Base-by-base conservation (phyloP, 2,113 vertebrate species). In the Pomatorhinus ruficollis region DNA sequence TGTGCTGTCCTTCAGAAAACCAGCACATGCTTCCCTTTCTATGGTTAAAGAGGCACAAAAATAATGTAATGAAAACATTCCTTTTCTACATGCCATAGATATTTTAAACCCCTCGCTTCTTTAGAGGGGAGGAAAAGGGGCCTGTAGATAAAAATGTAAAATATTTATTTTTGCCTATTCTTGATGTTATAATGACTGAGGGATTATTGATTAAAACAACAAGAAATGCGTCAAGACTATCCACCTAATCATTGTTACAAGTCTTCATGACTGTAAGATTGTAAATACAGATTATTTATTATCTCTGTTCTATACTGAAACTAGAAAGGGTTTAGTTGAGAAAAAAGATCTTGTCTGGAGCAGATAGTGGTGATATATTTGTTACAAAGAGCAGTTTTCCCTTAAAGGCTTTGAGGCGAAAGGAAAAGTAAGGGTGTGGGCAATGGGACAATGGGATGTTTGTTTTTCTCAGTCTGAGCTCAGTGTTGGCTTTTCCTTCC, bases 271-370 rank as follows among this genome's bases (percentile, higher is more conserved):
- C 95, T 98, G 95, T 97, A 97, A 97, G 96, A 98, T 97, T 98
- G 98, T 98, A 98, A 98, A 98, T 98, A 98, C 93, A 97, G 96
- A 98, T 98, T 98, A 98, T 99, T 98, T 98, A 98, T 98, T 98
- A 96, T 97, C 91, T 97, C 96, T 97, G 95, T 98, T 97, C 96
- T 98, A 86, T 98, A 97, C 95, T 95, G 96, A 97, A 97, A 92
- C 85, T 96, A 96, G 93, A 92, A 76, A 44, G 69, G 33, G 50
- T 13, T 90, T 95, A 87, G 59, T 70, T 60, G 64, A 86, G 64
- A 3, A 57, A 79, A 83, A 93, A 77, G 64, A 52, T 69, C 56
- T 90, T 76, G 77, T 89, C 47, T 95, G 94, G 69, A 97, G 97
- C 93, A 97, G 89, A 77, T 94, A 94, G 42, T 88, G 84, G 89